Evolutionary conservation across 2,888 invertebrate genomes (phyloP).

Genomic region (Nasonovia ribisnigri): DNA sequence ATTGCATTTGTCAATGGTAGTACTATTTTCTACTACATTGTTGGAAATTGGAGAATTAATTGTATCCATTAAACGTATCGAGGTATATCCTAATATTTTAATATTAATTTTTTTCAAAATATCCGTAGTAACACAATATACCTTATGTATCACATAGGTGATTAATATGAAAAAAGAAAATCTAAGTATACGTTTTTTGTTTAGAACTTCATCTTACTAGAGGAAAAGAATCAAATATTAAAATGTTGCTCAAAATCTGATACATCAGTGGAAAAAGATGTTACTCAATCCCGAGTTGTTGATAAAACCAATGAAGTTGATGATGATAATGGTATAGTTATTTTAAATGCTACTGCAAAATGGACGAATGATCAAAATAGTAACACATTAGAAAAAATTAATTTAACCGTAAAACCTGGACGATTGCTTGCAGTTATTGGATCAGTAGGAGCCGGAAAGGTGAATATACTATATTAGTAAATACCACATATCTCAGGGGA

Average conservation of each 20-base stretch:
- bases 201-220: constrained; percentile 11
- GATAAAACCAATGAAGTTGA: not conserved
- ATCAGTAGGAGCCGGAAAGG: constrained; percentile 83
- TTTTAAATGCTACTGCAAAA: constrained; percentile 70
- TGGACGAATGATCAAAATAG: constrained; percentile 74
- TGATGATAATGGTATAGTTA: constrained; percentile 71
- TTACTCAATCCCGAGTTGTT: not conserved
- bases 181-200: not conserved
- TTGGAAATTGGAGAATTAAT: not conserved
- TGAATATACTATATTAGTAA: constrained; percentile 69
- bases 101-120: not conserved
- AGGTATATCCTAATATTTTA: not conserved
- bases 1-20: not conserved
- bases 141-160: not conserved
- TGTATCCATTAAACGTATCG: constrained; percentile 1
- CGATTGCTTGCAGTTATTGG: constrained; percentile 81
- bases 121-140: not conserved
- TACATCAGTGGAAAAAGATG: not conserved
- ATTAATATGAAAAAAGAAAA: not conserved
- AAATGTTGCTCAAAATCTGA: not conserved
- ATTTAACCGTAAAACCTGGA: constrained; percentile 74
- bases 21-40: not conserved
- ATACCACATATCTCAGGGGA: no score
- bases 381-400: constrained; percentile 74
- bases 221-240: not conserved